Evolutionary conservation across 2,113 vertebrate species (phyloP).

Genomic region (Lepidothrix coronata): DNA sequence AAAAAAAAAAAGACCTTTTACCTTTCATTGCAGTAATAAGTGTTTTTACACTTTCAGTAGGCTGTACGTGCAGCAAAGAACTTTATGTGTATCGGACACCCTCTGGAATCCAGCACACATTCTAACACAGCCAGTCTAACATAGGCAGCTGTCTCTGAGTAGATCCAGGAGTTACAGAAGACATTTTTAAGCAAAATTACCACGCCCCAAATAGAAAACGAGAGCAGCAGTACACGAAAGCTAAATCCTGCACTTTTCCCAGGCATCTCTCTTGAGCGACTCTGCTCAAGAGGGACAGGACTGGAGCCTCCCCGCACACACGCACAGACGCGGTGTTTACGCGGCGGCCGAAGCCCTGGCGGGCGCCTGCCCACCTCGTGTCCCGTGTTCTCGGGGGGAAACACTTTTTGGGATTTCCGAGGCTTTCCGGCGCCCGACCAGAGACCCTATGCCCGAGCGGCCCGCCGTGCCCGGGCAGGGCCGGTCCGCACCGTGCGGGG

Average conservation of each 20-base stretch:
- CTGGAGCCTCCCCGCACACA: not conserved
- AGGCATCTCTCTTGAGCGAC: not conserved
- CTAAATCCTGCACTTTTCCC: not conserved
- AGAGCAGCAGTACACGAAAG: accelerated
- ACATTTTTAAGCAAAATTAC: not conserved
- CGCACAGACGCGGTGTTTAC: not conserved
- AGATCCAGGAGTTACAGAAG: not conserved
- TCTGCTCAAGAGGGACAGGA: too few relatives aligned
- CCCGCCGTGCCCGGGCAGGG: not conserved
- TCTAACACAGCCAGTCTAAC: not conserved
- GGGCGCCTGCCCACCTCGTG: not conserved
- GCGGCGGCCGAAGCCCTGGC: not conserved
- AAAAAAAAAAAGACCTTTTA: not conserved
- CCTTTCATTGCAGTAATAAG: not conserved
- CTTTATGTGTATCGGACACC: not conserved
- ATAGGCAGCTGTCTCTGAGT: not conserved
- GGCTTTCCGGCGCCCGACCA: too few relatives aligned
- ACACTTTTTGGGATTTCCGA: not conserved
- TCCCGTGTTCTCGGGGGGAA: not conserved
- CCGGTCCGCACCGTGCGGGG: not conserved
- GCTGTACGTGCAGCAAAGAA: not conserved
- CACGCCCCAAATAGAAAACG: not conserved
- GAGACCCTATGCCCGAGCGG: not conserved
- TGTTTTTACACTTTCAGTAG: not conserved
- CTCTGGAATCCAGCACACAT: not conserved